A percentile compares a stretch with the other conserved stretches of the same genome.
phyloP scores from a whole-genome alignment of 2,888 invertebrate genomes.

The Rhagonycha lutea region DNA sequence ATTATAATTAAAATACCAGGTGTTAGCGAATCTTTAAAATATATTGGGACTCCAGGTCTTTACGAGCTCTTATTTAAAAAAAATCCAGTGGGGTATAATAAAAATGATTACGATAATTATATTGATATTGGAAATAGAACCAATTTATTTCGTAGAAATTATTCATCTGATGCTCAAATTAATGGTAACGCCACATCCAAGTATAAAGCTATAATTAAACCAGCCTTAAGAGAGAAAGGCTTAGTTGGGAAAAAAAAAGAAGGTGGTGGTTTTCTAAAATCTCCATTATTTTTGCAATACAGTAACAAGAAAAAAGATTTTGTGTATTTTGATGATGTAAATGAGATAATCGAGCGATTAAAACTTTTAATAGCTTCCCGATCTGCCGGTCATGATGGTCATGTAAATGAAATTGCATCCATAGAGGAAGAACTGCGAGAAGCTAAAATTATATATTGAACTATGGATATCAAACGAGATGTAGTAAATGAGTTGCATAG shows the following conservation, averaged over 20 bases:
- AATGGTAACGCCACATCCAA: conserved; percentile 4
- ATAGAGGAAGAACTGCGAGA: not conserved
- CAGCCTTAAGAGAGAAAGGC: not conserved
- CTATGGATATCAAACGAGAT: not conserved
- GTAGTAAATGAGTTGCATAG: conserved; percentile 30
- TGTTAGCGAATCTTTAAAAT: not conserved
- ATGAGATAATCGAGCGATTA: conserved; percentile 21
- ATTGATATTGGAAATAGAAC: conserved; percentile 13
- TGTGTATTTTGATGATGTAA: conserved; percentile 18
- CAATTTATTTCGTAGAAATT: conserved; percentile 8
- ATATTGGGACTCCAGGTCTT: conserved; percentile 13
- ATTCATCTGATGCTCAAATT: conserved; percentile 7
- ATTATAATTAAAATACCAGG: not conserved
- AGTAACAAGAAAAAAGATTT: not conserved
- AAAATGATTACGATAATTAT: conserved; percentile 12
- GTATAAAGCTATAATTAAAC: conserved; percentile 19
- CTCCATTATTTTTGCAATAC: no score
- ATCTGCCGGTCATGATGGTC: conserved; percentile 13
- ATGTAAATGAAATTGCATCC: conserved; percentile 32
- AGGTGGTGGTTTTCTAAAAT: not conserved
- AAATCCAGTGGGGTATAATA: conserved; percentile 2
- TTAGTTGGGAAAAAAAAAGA: not conserved
- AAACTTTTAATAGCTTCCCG: conserved; percentile 9
- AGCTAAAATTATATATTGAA: not conserved
- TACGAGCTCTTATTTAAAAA: conserved; percentile 26